Conservation (phyloP, 2,797 vertebrate species). For the Phataginus tetradactyla region DNA sequence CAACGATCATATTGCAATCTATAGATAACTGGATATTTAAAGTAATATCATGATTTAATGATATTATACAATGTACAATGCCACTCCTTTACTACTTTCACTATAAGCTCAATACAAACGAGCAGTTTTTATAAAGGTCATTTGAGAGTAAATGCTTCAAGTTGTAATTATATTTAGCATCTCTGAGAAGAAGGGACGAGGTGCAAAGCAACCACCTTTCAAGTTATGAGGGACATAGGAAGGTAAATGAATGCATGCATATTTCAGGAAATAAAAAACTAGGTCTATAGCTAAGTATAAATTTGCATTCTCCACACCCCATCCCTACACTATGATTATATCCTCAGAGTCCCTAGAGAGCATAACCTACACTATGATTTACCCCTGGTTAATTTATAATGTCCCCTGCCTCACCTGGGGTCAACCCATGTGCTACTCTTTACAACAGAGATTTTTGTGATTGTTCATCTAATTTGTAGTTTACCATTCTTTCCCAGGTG, state of each 20-base stretch:
- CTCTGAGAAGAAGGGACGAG: neutral
- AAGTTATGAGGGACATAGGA: neutral
- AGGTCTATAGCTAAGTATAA: neutral
- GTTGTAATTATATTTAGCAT: neutral
- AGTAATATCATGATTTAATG: neutral
- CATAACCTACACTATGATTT: neutral
- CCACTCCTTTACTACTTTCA: neutral
- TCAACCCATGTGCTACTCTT: too few species aligned
- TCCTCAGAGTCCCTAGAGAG: neutral
- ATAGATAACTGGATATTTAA: neutral
- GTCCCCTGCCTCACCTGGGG: neutral
- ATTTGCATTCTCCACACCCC: accelerated
- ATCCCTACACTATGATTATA: neutral
- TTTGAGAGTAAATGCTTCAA: neutral
- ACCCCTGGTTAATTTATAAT: neutral
- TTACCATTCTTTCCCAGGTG: neutral
- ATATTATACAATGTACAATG: neutral
- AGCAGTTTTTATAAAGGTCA: neutral
- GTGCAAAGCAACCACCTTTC: neutral
- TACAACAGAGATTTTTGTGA: too few species aligned
- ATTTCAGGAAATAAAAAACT: neutral
- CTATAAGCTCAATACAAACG: neutral
- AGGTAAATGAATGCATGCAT: neutral
- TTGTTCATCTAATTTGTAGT: neutral
- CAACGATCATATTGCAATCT: neutral